Percentiles rank a stretch among this genome's conserved stretches.
phyloP scores from a whole-genome alignment of 2,113 vertebrate genomes.

The Scatophagus argus region DNA sequence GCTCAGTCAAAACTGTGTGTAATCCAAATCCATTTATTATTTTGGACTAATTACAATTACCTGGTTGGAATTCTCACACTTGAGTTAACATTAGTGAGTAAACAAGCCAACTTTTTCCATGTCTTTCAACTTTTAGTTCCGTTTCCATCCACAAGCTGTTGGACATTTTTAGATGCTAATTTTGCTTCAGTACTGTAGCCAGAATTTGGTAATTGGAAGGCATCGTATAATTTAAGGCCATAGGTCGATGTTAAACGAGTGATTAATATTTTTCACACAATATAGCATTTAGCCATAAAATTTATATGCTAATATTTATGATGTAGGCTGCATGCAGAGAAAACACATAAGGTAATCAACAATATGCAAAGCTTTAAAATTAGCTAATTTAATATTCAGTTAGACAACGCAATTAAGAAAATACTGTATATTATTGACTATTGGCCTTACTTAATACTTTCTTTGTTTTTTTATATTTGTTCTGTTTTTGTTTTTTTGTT shows the following conservation, averaged over 20 bases:
- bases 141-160: constrained; percentile 20
- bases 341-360: neutral
- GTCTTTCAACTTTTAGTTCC: constrained; percentile 5
- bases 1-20: neutral
- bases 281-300: neutral
- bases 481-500: too few relatives aligned
- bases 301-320: neutral
- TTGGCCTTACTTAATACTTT: too few relatives aligned
- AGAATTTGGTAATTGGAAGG: constrained; percentile 23
- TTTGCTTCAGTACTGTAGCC: constrained; percentile 23
- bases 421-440: too few relatives aligned
- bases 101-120: neutral
- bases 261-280: neutral
- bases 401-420: too few relatives aligned
- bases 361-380: neutral
- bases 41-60: constrained; percentile 10
- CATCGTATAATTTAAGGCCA: neutral
- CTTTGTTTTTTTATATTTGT: too few relatives aligned
- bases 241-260: constrained; percentile 9
- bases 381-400: too few relatives aligned
- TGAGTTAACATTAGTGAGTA: constrained; percentile 10
- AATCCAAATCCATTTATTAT: constrained; percentile 23
- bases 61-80: constrained; percentile 17
- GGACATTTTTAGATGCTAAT: constrained; percentile 33
- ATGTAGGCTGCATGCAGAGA: neutral